These are phyloP conservation scores for Pygoscelis adeliae DNA, from an alignment of 2,113 vertebrate species.

Conservation along the genomic window DNA sequence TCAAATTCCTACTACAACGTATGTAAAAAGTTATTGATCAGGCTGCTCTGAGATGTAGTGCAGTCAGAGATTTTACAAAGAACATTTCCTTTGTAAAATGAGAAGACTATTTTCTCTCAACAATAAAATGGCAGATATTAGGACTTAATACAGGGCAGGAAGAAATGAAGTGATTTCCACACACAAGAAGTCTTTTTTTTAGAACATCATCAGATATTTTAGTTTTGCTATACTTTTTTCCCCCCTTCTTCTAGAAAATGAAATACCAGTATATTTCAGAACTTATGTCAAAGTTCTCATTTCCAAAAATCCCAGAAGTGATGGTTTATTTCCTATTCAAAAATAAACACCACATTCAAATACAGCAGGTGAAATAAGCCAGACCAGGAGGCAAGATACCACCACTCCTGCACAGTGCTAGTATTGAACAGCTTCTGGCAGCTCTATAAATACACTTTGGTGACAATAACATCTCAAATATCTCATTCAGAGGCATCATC, in stretches of 20 bases:
- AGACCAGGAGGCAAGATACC: not conserved
- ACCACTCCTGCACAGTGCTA: not conserved
- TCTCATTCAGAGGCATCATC: not conserved
- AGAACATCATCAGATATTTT: not conserved
- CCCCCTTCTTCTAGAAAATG: not conserved
- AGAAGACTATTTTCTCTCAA: not conserved
- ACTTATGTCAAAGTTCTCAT: not conserved
- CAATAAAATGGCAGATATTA: not conserved
- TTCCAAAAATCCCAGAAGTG: not conserved
- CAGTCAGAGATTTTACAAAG: not conserved
- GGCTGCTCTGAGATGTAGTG: not conserved
- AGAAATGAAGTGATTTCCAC: not conserved
- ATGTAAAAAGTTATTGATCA: not conserved
- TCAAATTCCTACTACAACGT: not conserved
- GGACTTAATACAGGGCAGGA: not conserved
- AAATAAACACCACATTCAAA: not conserved
- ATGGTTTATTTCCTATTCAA: not conserved
- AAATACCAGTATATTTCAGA: not conserved
- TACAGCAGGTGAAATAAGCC: not conserved
- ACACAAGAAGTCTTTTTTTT: not conserved
- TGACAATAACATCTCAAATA: not conserved
- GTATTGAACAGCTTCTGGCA: not conserved
- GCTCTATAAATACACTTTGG: not conserved
- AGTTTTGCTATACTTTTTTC: not conserved
- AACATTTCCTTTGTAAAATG: not conserved